phyloP scores from a whole-genome alignment of 2,888 invertebrate genomes.

The Stictocephala bisonia region DNA sequence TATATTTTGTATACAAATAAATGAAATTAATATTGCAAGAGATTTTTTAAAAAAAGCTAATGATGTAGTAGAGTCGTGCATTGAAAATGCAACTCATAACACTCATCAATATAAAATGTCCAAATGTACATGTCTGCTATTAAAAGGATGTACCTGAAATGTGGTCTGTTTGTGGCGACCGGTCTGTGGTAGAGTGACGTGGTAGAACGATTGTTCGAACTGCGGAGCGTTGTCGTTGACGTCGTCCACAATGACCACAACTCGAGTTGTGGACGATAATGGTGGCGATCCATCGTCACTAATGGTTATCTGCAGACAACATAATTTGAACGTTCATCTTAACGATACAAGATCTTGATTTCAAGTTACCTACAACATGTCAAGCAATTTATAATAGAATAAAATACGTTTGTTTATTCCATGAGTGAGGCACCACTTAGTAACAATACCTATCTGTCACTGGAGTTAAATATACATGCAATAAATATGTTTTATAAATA shows the following conservation, averaged over 20 bases:
- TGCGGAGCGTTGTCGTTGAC: slow-evolving; percentile 89
- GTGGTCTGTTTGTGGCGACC: slow-evolving; percentile 3
- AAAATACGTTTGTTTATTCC: too few relatives aligned
- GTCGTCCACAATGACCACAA: slow-evolving; percentile 84
- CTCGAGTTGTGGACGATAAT: slow-evolving; percentile 81
- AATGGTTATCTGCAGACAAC: slow-evolving; percentile 66
- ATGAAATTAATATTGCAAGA: too few relatives aligned
- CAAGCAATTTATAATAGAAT: too few relatives aligned
- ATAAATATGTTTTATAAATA: too few relatives aligned
- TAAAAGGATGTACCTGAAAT: slow-evolving; percentile 7
- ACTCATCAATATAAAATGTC: not conserved
- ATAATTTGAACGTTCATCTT: not conserved
- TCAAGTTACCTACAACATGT: too few relatives aligned
- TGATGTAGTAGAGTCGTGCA: too few relatives aligned
- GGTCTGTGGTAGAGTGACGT: slow-evolving; percentile 76
- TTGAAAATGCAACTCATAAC: too few relatives aligned
- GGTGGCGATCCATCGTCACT: slow-evolving; percentile 81
- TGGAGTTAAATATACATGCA: too few relatives aligned
- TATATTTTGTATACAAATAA: too few relatives aligned
- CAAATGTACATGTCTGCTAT: not conserved
- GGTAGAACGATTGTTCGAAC: slow-evolving; percentile 85
- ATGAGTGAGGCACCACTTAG: too few relatives aligned
- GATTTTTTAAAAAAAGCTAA: too few relatives aligned
- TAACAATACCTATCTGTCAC: too few relatives aligned
- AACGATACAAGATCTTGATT: not conserved